Base-by-base conservation (phyloP, 2,797 vertebrate genomes). In the Gymnocypris eckloni region DNA sequence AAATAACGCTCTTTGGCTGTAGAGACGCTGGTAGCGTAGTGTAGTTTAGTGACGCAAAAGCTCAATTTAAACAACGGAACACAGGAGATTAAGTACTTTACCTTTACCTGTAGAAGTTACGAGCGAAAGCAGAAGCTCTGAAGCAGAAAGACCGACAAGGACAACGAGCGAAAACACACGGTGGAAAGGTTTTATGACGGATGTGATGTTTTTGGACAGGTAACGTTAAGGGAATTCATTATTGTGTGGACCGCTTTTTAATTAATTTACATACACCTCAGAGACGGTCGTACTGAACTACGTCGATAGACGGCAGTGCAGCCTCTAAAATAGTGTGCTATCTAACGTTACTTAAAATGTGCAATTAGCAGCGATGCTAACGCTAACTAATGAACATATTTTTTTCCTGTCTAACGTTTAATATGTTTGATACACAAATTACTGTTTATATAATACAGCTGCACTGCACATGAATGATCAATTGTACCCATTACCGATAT, bases 281-380 rank as follows among this genome's bases (percentile, higher is more conserved):
- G 0, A 1, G 20, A 67, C 33, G 66, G 15, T n/a, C 1, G 10
- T 56, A 8, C 37, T n/a, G 64, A 81, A 15, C 20, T 48, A 39
- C 11, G 28, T 52, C 79, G 48, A 54, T 16, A 81, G 79, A 81
- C 70, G 64, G 64, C 64, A 69, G 43, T 69, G 18, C 48, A 70
- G 25, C 20, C 52, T 37, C 28, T 25, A 70, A 50, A 56, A 3
- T 11, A 39, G n/a, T 16, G 20, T 12, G 12, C 6, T 8, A 37
- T 76, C 28, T 15, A n/a, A n/a, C n/a, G n/a, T n/a, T n/a, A 64
- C 61, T 66, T 66, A 33, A 64, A 28, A 28, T 64, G 18, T 25
- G 7, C 6, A 33, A 81, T 50, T 4, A 37, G 33, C 28, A 69
- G 45, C 79, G 3, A 28, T 28, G 41, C 75, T 41, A 59, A 59